A percentile compares a stretch with the other conserved stretches of the same genome.
Conservation (phyloP, 2,797 vertebrate species). For the Limnodromus scolopaceus region DNA sequence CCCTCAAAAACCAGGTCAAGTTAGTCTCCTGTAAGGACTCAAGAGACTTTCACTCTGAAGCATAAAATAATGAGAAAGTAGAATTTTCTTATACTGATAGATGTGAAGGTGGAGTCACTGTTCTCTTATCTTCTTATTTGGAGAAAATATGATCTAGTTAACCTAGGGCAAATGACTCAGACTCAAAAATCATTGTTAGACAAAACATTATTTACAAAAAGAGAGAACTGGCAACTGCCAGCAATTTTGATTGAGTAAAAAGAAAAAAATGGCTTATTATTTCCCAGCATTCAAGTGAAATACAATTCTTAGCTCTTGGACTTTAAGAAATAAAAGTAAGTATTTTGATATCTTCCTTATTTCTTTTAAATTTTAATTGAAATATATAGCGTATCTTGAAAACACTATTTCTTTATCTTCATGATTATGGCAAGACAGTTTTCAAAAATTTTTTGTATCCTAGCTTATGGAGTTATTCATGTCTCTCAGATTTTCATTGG, state of each 20-base stretch:
- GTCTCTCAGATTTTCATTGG: neutral
- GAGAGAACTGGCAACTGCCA: neutral
- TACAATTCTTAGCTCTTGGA: neutral
- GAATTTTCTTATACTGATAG: neutral
- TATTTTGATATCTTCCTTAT: neutral
- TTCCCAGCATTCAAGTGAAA: neutral
- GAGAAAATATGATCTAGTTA: neutral
- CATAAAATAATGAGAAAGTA: neutral
- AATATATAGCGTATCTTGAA: neutral
- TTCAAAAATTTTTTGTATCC: neutral
- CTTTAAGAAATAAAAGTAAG: neutral
- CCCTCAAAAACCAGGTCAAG: neutral
- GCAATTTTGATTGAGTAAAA: neutral
- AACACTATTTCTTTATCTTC: neutral
- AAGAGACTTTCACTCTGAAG: neutral
- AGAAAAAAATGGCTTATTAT: neutral
- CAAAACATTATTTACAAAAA: neutral
- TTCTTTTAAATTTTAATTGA: neutral
- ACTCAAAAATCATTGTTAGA: neutral
- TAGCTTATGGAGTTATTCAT: neutral
- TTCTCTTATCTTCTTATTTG: neutral
- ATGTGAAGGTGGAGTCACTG: neutral
- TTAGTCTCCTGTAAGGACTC: neutral
- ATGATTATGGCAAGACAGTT: neutral
- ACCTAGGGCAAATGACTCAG: neutral